Base-by-base conservation (phyloP, 2,113 vertebrate species). In the Cyprinodon tularosa region DNA sequence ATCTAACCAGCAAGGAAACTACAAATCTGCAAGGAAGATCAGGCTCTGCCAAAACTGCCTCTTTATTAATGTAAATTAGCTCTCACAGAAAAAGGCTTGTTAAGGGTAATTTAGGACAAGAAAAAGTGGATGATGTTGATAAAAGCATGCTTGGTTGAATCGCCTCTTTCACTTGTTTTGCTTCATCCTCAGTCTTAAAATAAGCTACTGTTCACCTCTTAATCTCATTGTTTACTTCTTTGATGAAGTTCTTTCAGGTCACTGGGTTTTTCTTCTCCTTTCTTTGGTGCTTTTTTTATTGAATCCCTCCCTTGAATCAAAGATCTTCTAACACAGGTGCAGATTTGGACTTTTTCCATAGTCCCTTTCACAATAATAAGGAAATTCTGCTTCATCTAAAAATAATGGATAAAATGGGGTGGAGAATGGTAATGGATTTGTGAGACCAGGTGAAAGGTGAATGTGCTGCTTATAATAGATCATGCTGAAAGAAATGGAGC, bases 401-500 rank as follows among this genome's bases (percentile, higher is more conserved):
- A 59, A 38, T 17, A 50, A 67, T 7, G 44, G 72, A 81, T 6
- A 75, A 72, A 40, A 1, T 42, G 29, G 75, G 66, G 64, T 81
- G 74, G 44, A 71, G 73, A 62, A 47, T 70, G 47, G 67, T 17
- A 60, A 73, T 76, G 57, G 68, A 50, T 47, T 14, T 29, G 0
- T 17, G 37, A 65, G 83, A 66, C 0, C 38, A 71, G 87, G 87
- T 78, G 38, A 90, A 86, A 89, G 82, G 72, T 91, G 59, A 73
- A 0, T 0, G 20, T 61, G 61, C 62, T 74, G 77, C 76, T 71
- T 74, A 71, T 36, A 62, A 61, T 47, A 71, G 65, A 79, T 67
- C 72, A 77, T 6, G 78, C 80, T 29, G 74, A 22, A 78, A 81
- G 74, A 87, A 87, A 84, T 88, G 88, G 87, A 79, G 37, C 17